Evolutionary conservation across 1,140 invertebrate genomes (phyloP).

Genomic region (Colletes gigas): DNA sequence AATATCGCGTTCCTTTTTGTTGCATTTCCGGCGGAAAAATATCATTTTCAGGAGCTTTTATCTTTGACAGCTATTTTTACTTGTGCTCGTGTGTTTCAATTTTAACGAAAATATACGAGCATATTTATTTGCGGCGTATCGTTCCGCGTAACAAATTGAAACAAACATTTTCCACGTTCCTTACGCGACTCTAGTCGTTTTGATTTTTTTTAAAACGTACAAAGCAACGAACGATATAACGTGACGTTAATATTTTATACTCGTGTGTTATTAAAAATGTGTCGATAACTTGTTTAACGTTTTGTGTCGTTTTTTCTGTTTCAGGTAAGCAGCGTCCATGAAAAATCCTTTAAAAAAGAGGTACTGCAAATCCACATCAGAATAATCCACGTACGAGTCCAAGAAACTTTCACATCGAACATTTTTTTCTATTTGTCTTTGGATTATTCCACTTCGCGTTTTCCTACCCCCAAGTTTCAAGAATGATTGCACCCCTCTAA

Average conservation of each 20-base stretch:
- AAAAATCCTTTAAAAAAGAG: too few species aligned
- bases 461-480: too few species aligned
- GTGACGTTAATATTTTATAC: too few species aligned
- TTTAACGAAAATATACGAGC: slow-evolving; percentile 11
- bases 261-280: background rate
- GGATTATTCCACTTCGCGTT: too few species aligned
- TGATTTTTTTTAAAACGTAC: background rate
- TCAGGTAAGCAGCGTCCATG: slow-evolving; percentile 7
- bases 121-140: background rate
- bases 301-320: background rate
- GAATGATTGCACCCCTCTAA: too few species aligned
- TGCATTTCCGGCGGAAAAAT: background rate
- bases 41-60: background rate
- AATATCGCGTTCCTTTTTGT: background rate
- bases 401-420: too few species aligned
- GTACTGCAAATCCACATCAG: too few species aligned
- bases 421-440: too few species aligned
- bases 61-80: slow-evolving; percentile 15
- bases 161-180: background rate
- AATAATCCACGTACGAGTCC: too few species aligned
- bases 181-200: background rate
- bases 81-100: background rate
- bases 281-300: background rate
- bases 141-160: slow-evolving; percentile 2
- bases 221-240: too few species aligned